These are phyloP conservation scores for Thera britannica DNA, from an alignment of 2,888 invertebrate species.

Conservation along the genomic window DNA sequence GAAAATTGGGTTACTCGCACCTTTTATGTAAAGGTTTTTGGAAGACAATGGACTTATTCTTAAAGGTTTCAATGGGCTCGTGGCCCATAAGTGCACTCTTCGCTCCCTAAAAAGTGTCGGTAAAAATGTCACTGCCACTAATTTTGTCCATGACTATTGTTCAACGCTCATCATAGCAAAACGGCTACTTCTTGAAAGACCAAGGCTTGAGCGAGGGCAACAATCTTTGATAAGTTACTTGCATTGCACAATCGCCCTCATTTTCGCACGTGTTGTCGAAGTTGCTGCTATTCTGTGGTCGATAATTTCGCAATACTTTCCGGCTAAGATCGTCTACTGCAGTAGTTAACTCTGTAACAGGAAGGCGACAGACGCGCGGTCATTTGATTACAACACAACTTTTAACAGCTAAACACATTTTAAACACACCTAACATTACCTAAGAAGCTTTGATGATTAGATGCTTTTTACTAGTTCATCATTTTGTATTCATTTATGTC, in stretches of 20 bases:
- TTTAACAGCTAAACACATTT: slow-evolving; percentile 18
- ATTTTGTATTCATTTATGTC: neutral
- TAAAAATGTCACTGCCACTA: neutral
- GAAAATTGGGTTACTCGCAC: neutral
- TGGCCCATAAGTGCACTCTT: neutral
- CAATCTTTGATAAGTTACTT: slow-evolving; percentile 72
- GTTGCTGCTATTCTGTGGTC: slow-evolving; percentile 33
- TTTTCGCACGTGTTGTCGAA: slow-evolving; percentile 71
- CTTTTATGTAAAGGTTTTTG: neutral
- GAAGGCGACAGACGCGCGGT: slow-evolving; percentile 39
- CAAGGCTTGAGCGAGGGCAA: slow-evolving; percentile 57
- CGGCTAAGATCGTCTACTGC: slow-evolving; percentile 49
- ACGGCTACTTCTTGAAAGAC: neutral
- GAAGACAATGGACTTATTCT: neutral
- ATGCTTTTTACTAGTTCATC: neutral
- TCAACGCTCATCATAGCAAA: neutral
- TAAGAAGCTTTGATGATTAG: slow-evolving; percentile 2
- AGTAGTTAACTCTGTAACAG: slow-evolving; percentile 43
- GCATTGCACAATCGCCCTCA: slow-evolving; percentile 73
- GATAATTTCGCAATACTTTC: slow-evolving; percentile 67
- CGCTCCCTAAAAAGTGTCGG: neutral
- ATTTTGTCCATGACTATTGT: neutral
- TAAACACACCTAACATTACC: neutral
- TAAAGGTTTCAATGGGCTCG: neutral
- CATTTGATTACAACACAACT: slow-evolving; percentile 36